These are phyloP conservation scores for Tolmerus cingulatus DNA, from an alignment of 2,888 invertebrate species.

Conservation along the genomic window DNA sequence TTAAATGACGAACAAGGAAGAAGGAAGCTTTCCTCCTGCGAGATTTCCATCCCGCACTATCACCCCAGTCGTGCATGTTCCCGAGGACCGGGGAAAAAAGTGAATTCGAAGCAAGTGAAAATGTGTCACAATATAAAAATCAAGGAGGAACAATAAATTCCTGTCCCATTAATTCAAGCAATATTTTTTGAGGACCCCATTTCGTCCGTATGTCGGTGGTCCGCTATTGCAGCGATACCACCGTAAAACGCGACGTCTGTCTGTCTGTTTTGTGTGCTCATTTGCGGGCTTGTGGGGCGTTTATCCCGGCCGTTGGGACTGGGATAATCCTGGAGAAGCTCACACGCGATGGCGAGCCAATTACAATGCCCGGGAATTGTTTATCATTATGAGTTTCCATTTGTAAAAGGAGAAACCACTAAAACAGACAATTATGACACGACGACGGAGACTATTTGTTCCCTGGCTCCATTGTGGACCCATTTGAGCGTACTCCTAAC, in stretches of 20 bases:
- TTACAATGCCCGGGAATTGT: not conserved
- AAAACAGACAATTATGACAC: not conserved
- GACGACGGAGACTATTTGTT: not conserved
- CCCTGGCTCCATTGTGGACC: not conserved
- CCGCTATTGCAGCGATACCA: not conserved
- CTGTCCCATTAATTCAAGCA: not conserved
- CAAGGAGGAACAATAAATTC: not conserved
- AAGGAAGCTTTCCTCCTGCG: not conserved
- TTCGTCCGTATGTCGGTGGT: not conserved
- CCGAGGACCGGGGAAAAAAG: not conserved
- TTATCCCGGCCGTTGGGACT: not conserved
- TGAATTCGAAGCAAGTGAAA: not conserved
- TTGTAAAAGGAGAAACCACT: not conserved
- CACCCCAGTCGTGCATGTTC: not conserved
- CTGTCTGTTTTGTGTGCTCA: not conserved
- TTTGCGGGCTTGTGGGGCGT: not conserved
- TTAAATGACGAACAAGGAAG: not conserved
- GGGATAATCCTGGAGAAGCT: not conserved
- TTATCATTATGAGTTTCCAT: not conserved
- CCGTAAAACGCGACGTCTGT: not conserved
- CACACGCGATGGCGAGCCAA: not conserved
- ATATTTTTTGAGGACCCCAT: not conserved
- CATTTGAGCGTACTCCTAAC: not conserved
- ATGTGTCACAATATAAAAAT: conserved; percentile 19
- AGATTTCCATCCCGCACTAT: not conserved